Base-by-base conservation (phyloP, 2,113 vertebrate genomes). In the Gobiocypris rarus region DNA sequence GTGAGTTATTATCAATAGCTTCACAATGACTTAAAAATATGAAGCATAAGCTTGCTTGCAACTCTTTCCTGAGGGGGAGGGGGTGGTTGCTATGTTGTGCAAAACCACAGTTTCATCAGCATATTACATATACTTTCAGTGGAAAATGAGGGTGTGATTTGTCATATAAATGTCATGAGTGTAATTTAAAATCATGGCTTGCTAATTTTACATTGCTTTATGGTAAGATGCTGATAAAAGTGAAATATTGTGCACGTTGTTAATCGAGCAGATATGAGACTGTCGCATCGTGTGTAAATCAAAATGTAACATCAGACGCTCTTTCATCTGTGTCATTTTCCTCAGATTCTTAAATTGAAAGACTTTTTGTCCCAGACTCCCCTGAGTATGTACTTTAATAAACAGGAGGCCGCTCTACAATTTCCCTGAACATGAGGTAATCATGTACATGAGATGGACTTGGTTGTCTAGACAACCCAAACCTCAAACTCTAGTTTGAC, bases 401-500 rank as follows among this genome's bases (percentile, higher is more conserved):
- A 76, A 81, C 58, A 78, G 54, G 15, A 83, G 24, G 58, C 17
- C 9, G 13, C 19, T 50, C 54, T n/a, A 17, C 19, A 3, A 61
- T 59, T 24, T 22, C 67, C 10, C 54, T 59, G 75, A 78, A 61
- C 34, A 43, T 19, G 41, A 80, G n/a, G n/a, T n/a, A n/a, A n/a
- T n/a, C n/a, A n/a, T 34, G 43, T 50, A 13, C n/a, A 80, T 5
- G 24, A 31, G 1, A 69, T 89, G 91, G 88, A 89, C 91, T 89
- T 86, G 15, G 92, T 93, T 91, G 91, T 91, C 92, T 92, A 84
- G 91, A 89, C 91, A 92, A 93, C 93, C 67, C 71, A 92, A 93
- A 94, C 92, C 93, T 93, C 93, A 94, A 90, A 92, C 90, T 90
- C 91, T 91, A 89, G 91, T 86, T 67, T 56, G 7, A 67, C 41